Evolutionary conservation across 2,888 invertebrate genomes (phyloP).

Genomic region (Pemphredon lugubris): DNA sequence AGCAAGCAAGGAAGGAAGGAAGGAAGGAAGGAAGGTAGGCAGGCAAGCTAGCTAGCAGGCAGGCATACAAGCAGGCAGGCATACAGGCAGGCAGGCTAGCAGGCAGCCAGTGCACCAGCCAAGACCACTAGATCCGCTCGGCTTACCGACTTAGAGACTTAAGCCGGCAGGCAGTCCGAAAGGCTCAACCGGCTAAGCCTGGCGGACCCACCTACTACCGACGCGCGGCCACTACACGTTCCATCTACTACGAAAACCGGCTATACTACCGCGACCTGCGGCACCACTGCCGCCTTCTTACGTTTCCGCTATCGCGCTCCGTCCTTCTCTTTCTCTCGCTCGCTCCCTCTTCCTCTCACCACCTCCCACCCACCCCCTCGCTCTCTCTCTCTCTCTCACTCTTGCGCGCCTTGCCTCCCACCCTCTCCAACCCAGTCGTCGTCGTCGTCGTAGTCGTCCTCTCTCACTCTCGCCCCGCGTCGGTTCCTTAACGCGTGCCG

Average conservation of each 20-base stretch:
- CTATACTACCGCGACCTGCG: conserved; percentile 63
- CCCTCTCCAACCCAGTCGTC: no score
- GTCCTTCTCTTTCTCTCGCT: conserved; percentile 35
- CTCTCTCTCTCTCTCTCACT: conserved; percentile 37
- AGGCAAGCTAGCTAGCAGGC: conserved; percentile 35
- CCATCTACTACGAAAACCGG: conserved; percentile 67
- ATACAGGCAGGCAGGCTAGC: conserved; percentile 80
- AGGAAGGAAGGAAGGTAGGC: conserved; percentile 23
- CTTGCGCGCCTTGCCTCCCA: background rate
- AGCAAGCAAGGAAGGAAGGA: no score
- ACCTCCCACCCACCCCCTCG: no score
- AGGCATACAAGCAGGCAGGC: conserved; percentile 43
- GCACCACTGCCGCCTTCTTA: conserved; percentile 60
- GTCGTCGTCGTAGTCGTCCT: no score
- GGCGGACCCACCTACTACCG: conserved; percentile 72
- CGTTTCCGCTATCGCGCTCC: conserved; percentile 47
- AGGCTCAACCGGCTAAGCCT: conserved; percentile 79
- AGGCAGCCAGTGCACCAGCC: conserved; percentile 81
- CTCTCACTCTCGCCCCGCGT: conserved; percentile 11
- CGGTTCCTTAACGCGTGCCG: conserved; percentile 40
- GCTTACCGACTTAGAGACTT: conserved; percentile 80
- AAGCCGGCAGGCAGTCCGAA: conserved; percentile 80
- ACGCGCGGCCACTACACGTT: conserved; percentile 66
- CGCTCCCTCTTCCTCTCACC: no score
- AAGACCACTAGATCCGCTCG: conserved; percentile 79